These are phyloP conservation scores for Sinocyclocheilus maitianheensis DNA, from an alignment of 2,113 vertebrate species.

Conservation along the genomic window DNA sequence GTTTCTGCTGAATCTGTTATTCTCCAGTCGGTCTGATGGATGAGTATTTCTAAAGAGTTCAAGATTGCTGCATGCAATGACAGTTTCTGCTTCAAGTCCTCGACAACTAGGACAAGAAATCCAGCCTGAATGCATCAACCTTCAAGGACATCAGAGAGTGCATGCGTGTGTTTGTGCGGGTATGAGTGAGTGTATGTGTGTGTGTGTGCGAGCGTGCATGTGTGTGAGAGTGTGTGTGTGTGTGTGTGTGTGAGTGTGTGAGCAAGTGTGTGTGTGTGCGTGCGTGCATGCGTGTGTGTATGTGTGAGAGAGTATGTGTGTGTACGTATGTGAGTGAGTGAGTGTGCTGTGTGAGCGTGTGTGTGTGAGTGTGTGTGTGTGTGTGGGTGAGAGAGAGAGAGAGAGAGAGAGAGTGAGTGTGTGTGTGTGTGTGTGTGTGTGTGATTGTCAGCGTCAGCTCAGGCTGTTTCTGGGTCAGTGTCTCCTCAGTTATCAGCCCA, in stretches of 20 bases:
- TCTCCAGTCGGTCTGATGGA: too few species aligned
- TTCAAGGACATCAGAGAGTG: conserved; percentile 63
- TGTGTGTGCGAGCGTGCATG: too few species aligned
- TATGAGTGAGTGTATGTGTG: too few species aligned
- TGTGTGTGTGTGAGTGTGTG: too few species aligned
- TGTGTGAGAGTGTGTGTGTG: too few species aligned
- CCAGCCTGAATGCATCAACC: conserved; percentile 73
- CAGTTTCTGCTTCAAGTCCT: not conserved
- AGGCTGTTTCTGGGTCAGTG: conserved; percentile 71
- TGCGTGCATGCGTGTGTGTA: too few species aligned
- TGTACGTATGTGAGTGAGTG: not conserved
- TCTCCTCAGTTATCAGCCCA: conserved; percentile 64
- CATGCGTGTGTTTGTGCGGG: not conserved
- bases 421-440: conserved; percentile 54
- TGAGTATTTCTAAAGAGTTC: not conserved
- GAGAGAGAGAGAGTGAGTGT: conserved; percentile 49
- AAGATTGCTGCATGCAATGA: not conserved
- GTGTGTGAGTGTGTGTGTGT: not conserved
- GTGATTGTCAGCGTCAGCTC: not conserved
- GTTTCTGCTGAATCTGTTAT: too few species aligned
- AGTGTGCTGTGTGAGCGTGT: not conserved
- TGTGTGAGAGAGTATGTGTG: too few species aligned
- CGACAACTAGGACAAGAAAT: conserved; percentile 61
- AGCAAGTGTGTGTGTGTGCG: too few species aligned
- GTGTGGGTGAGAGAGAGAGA: not conserved